These are phyloP conservation scores for Caradrina clavipalpis DNA, from an alignment of 2,888 invertebrate species.

Conservation along the genomic window DNA sequence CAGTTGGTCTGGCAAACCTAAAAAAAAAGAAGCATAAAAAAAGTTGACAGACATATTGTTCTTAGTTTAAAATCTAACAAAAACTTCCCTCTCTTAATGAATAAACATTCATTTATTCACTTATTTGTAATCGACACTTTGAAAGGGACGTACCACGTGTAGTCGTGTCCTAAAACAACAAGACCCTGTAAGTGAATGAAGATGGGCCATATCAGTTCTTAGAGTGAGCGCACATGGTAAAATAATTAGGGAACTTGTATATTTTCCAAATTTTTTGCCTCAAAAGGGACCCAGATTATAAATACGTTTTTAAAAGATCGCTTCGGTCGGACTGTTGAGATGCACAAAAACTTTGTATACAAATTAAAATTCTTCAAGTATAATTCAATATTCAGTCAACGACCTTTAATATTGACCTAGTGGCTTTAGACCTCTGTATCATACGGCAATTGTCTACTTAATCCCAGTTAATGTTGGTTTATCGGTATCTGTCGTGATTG, in stretches of 20 bases:
- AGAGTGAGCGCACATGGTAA: conserved; percentile 10
- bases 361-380: neutral
- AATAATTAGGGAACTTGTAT: neutral
- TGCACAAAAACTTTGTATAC: conserved; percentile 4
- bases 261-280: conserved; percentile 6
- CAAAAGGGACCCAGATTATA: neutral
- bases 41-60: conserved; percentile 21
- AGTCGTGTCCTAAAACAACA: conserved; percentile 56
- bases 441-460: conserved; percentile 6
- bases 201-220: conserved; percentile 3
- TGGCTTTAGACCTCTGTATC: conserved; percentile 13
- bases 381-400: conserved; percentile 4
- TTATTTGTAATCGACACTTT: conserved; percentile 45
- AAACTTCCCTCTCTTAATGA: conserved; percentile 23
- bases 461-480: neutral
- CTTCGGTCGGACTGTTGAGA: neutral
- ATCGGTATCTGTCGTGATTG: too few relatives aligned
- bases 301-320: neutral
- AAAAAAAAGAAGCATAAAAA: conserved; percentile 25
- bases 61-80: conserved; percentile 21
- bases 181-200: conserved; percentile 13
- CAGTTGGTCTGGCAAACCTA: neutral
- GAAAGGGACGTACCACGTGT: conserved; percentile 40
- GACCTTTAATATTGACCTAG: conserved; percentile 12
- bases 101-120: conserved; percentile 37